A percentile compares a stretch with the other conserved stretches of the same genome.
Conservation (phyloP, 2,797 vertebrate genomes). For the Poecilia wingei region DNA sequence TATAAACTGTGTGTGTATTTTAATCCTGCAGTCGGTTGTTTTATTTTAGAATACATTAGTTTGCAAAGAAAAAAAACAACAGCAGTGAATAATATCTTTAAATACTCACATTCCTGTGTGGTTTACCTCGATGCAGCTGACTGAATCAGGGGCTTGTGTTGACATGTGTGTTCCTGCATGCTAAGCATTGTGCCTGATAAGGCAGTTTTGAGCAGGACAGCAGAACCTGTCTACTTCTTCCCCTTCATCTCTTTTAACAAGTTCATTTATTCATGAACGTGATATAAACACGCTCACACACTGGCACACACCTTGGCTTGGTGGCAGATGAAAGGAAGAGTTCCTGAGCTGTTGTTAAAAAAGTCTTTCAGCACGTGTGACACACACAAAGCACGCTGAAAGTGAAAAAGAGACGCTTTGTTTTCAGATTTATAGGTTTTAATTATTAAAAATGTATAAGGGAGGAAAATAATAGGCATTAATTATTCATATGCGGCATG, state of each 20-base stretch:
- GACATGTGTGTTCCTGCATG: slow-evolving; percentile 42
- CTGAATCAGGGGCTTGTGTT: slow-evolving; percentile 15
- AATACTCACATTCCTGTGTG: slow-evolving; percentile 26
- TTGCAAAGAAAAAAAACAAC: neutral
- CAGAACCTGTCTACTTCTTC: slow-evolving; percentile 73
- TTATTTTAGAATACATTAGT: neutral
- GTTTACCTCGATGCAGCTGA: slow-evolving; percentile 25
- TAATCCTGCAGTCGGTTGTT: neutral
- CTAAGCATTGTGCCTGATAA: slow-evolving; percentile 66
- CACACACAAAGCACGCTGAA: slow-evolving; percentile 31
- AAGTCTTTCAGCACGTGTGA: slow-evolving; percentile 56
- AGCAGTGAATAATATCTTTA: neutral
- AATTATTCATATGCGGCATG: slow-evolving; percentile 70
- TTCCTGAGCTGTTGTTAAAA: slow-evolving; percentile 70
- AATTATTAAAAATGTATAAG: slow-evolving; percentile 72
- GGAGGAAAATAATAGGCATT: slow-evolving; percentile 69
- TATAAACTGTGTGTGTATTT: neutral
- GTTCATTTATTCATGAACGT: slow-evolving; percentile 81
- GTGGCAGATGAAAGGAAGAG: slow-evolving; percentile 71
- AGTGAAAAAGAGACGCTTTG: slow-evolving; percentile 57
- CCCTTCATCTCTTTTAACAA: slow-evolving; percentile 78
- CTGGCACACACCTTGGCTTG: slow-evolving; percentile 37
- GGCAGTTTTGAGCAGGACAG: slow-evolving; percentile 73
- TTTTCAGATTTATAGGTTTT: slow-evolving; percentile 74
- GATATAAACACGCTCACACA: slow-evolving; percentile 35